Evolutionary conservation across 2,113 vertebrate species (phyloP).

Genomic region (Eupsittula cactorum): DNA sequence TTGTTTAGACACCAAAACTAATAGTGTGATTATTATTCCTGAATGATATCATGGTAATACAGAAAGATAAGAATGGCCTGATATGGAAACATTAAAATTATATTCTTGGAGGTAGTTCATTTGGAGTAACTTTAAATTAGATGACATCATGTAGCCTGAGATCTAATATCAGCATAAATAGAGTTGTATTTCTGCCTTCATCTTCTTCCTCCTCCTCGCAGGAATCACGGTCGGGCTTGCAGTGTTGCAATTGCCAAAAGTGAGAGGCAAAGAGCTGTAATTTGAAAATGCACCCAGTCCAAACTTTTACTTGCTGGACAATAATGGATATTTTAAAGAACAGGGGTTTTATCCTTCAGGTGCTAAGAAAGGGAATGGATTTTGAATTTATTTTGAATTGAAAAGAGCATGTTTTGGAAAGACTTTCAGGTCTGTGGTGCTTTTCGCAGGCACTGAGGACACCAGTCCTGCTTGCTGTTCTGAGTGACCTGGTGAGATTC

Average conservation of each 20-base stretch:
- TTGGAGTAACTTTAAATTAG: conserved; percentile 54
- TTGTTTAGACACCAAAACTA: conserved; percentile 56
- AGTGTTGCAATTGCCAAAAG: not conserved
- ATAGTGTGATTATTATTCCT: conserved; percentile 37
- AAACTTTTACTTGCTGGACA: not conserved
- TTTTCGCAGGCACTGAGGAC: not conserved
- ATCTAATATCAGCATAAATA: conserved; percentile 14
- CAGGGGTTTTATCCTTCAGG: not conserved
- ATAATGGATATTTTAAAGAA: not conserved
- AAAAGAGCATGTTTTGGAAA: not conserved
- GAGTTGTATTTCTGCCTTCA: conserved; percentile 21
- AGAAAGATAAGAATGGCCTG: conserved; percentile 42
- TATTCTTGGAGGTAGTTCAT: conserved; percentile 47
- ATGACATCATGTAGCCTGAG: conserved; percentile 37
- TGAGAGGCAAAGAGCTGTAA: not conserved
- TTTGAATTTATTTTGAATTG: conserved; percentile 5
- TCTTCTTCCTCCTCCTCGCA: not conserved
- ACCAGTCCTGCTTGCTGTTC: not conserved
- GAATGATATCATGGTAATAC: conserved; percentile 43
- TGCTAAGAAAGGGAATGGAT: not conserved
- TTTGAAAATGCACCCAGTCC: not conserved
- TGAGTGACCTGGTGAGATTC: not conserved
- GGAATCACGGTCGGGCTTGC: not conserved
- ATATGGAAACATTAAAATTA: conserved; percentile 34
- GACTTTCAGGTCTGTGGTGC: not conserved